These are phyloP conservation scores for Margaritifera margaritifera DNA, from an alignment of 2,888 invertebrate species.

Conservation along the genomic window DNA sequence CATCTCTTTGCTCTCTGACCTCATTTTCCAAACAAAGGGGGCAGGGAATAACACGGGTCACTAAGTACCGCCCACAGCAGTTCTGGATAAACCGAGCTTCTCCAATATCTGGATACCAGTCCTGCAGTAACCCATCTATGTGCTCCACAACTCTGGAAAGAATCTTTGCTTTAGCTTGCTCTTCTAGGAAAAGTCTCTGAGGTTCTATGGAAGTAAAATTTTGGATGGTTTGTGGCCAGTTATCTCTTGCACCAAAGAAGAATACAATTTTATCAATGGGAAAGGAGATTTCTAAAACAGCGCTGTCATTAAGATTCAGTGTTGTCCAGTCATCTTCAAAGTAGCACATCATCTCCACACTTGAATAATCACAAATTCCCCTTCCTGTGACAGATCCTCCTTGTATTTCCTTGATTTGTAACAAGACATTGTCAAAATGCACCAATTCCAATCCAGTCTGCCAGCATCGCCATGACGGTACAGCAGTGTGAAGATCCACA, in stretches of 20 bases:
- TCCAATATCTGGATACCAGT: slow-evolving; percentile 98
- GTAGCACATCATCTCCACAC: slow-evolving; percentile 64
- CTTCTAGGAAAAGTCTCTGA: slow-evolving; percentile 48
- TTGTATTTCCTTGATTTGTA: slow-evolving; percentile 77
- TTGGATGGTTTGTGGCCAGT: background rate
- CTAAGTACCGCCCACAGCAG: slow-evolving; percentile 93
- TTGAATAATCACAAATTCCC: slow-evolving; percentile 75
- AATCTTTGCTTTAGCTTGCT: slow-evolving; percentile 54
- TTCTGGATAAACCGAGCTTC: slow-evolving; percentile 96
- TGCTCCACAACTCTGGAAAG: slow-evolving; percentile 91
- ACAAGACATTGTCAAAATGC: slow-evolving; percentile 85
- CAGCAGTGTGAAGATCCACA: slow-evolving; percentile 32
- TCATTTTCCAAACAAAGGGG: slow-evolving; percentile 83
- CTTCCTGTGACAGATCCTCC: slow-evolving; percentile 23
- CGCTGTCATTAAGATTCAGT: slow-evolving; percentile 85
- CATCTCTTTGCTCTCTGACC: slow-evolving; percentile 24
- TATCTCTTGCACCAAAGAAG: slow-evolving; percentile 35
- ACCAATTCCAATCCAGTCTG: slow-evolving; percentile 86
- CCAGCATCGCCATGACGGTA: slow-evolving; percentile 64
- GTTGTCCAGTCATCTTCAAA: slow-evolving; percentile 91
- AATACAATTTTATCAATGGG: slow-evolving; percentile 55
- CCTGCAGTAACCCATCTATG: slow-evolving; percentile 95
- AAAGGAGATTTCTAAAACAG: slow-evolving; percentile 84
- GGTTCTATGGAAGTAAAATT: slow-evolving; percentile 25
- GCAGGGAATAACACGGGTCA: slow-evolving; percentile 94